Evolutionary conservation across 2,888 invertebrate genomes (phyloP), one percentile per base, ranked within the genome.

Genomic region (Plagiodera versicolora): DNA sequence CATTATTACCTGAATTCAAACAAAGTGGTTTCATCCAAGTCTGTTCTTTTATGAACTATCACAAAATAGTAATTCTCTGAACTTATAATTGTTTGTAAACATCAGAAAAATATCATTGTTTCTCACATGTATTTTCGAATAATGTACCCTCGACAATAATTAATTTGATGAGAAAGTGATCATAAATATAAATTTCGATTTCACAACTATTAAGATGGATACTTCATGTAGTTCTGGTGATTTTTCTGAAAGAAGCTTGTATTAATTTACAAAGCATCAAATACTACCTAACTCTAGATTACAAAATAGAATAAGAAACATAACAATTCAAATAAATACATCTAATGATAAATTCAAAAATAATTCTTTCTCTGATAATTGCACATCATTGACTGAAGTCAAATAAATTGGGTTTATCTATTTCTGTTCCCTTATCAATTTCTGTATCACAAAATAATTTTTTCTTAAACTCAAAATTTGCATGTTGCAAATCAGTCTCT

Each of bases 351-450:
- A 46, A 30, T 46, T 19, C 11, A 18, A 24, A 50, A 44, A 44
- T 44, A 44, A 39, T 14, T 14, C 14, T 39, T 11, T 39, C 11
- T 14, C 14, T 6, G n/a, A n/a, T n/a, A 11, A 39, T 39, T 39
- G 39, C 14, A 39, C 8, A 20, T 47, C 57, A 54, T 17, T 63
- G 56, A 11, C 56, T 57, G 52, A 67, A 67, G 59, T 67, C 53
- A 44, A 68, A 68, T 56, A 68, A 56, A 10, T 63, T 66, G 8
- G 35, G 30, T 39, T 58, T 60, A 51, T 58, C 39, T 30, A 68
- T 65, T 51, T 46, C 52, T 14, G 66, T 63, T 47, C 61, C 52
- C 8, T 59, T 64, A 11, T 49, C 48, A 11, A 45, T 50, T 6
- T 55, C 61, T 6, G 16, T 44, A 54, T 50, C 54, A 20, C 35